phyloP scores from a whole-genome alignment of 2,113 vertebrate genomes.

The Meleagris gallopavo region DNA sequence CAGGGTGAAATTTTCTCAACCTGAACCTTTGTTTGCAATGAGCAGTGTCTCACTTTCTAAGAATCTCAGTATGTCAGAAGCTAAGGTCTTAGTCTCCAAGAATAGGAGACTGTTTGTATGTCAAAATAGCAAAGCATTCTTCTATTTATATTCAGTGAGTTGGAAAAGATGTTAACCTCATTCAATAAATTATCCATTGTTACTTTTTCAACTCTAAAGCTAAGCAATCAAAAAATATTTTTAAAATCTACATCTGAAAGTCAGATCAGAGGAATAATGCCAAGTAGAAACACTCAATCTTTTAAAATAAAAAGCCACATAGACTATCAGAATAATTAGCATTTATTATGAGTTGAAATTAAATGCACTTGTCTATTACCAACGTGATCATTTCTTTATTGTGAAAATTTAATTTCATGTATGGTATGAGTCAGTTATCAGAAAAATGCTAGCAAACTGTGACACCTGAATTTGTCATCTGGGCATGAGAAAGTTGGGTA shows the following conservation, averaged over 20 bases:
- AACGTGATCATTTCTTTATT: not conserved
- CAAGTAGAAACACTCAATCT: not conserved
- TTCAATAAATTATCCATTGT: slow-evolving; percentile 21
- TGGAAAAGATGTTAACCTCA: slow-evolving; percentile 2
- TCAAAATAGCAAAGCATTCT: not conserved
- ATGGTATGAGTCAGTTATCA: not conserved
- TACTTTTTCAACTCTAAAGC: not conserved
- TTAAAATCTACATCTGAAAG: not conserved
- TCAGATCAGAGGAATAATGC: not conserved
- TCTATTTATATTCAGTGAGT: slow-evolving; percentile 6
- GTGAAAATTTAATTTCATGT: not conserved
- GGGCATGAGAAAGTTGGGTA: not conserved
- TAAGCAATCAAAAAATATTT: slow-evolving; percentile 3
- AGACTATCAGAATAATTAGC: not conserved
- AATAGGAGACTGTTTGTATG: not conserved
- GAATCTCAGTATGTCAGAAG: not conserved
- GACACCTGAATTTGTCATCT: not conserved
- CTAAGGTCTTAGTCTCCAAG: not conserved
- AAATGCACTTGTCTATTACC: not conserved
- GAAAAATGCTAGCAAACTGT: not conserved
- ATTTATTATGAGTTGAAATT: not conserved
- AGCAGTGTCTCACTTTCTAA: not conserved
- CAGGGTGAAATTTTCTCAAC: not conserved
- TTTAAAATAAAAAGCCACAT: not conserved
- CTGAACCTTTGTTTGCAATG: not conserved